Evolutionary conservation across 2,888 invertebrate genomes (phyloP), one percentile per base, ranked within the genome.

Genomic region (Phanerotoma sp.): DNA sequence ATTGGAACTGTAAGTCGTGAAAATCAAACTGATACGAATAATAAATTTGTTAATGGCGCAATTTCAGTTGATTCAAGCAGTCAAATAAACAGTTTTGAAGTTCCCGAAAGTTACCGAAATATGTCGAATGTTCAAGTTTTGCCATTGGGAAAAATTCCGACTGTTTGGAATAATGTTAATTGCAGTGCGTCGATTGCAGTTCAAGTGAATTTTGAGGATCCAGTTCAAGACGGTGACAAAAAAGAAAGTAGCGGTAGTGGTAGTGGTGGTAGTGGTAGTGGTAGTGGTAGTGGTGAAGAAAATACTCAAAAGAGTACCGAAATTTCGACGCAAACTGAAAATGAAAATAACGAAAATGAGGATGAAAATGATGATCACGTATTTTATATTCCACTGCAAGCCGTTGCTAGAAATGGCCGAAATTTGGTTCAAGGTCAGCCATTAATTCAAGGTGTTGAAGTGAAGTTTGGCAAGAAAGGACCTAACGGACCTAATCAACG

Each of bases 341-440:
- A 65, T 6, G 71, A 67, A 30, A 76, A 75, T 38, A n/a, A n/a
- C n/a, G 80, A 79, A 4, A 81, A 81, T 60, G 82, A 83, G 1
- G 82, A 82, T 62, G 78, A 79, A 1, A 82, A 82, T 58, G 79
- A 80, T 9, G 81, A 83, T 2, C 84, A 84, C 51, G 75, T 86
- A 15, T 86, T 86, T 69, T 86, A 86, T 60, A 85, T 86, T 70
- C 86, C 86, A 0, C 67, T 86, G 4, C 83, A 84, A 62, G 77
- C 77, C 10, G 74, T 76, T 1, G 76, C 75, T 53, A 80, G 81
- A 9, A 75, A 79, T 42, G 74, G 72, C 1, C 72, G 76, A 3
- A 72, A 74, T 59, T 62, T 75, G 33, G 37, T 69, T 13, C 74
- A 72, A 55, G 75, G 75, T 4, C 77, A 78, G 35, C 80, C 80